phyloP scores from a whole-genome alignment of 2,888 invertebrate species.

The Griposia aprilina region DNA sequence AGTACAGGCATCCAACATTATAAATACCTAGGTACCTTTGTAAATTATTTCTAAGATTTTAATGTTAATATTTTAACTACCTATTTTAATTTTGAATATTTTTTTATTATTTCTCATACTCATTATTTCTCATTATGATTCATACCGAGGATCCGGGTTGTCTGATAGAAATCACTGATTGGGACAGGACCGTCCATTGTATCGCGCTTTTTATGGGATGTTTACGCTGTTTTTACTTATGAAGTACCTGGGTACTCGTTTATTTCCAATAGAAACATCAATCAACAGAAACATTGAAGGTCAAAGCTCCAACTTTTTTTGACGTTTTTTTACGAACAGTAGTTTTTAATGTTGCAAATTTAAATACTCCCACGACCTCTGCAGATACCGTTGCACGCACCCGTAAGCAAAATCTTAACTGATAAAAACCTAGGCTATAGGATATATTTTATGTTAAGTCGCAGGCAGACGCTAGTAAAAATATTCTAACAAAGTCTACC shows the following conservation, averaged over 20 bases:
- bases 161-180: slow-evolving; percentile 10
- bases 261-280: no score
- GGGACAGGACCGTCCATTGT: slow-evolving; percentile 5
- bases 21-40: no score
- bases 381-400: not conserved
- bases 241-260: no score
- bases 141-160: not conserved
- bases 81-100: no score
- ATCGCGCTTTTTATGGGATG: not conserved
- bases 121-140: no score
- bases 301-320: not conserved
- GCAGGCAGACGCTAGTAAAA: not conserved
- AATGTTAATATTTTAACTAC: no score
- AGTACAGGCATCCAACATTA: no score
- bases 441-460: not conserved
- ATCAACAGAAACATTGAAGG: not conserved
- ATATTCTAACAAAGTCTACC: slow-evolving; percentile 6
- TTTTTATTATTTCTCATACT: no score
- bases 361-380: not conserved
- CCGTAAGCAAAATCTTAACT: not conserved
- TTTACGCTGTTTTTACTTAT: not conserved
- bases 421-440: not conserved
- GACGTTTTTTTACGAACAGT: not conserved
- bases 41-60: no score
- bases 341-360: not conserved